A percentile compares a stretch with the other conserved stretches of the same genome.
Conservation (phyloP, 2,113 vertebrate species). For the Emydocephalus ijimae region DNA sequence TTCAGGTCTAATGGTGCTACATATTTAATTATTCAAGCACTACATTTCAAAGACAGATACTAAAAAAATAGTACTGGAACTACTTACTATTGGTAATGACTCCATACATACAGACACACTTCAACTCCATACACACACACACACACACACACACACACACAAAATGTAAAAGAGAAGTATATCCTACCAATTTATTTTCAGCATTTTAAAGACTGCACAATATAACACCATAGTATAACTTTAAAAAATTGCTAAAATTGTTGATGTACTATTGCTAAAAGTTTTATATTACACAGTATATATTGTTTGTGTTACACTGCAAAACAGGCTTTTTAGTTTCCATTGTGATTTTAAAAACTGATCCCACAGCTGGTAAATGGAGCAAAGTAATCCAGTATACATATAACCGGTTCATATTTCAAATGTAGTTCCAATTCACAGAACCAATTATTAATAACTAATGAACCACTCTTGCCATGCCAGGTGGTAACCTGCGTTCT, state of each 20-base stretch:
- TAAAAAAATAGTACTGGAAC: conserved; percentile 51
- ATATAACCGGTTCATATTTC: background rate
- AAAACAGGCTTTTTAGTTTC: background rate
- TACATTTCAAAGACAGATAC: conserved; percentile 37
- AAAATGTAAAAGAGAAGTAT: conserved; percentile 45
- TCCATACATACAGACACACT: background rate
- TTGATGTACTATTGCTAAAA: background rate
- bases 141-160: too few species aligned
- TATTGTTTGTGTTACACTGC: background rate
- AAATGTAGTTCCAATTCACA: background rate
- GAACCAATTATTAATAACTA: background rate
- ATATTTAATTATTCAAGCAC: conserved; percentile 39
- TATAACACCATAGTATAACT: background rate
- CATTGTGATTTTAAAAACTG: background rate
- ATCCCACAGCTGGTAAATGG: background rate
- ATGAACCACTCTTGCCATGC: background rate
- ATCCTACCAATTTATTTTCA: conserved; percentile 47
- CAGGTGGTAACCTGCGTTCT: background rate
- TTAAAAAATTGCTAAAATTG: background rate
- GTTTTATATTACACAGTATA: background rate
- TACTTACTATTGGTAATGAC: conserved; percentile 54
- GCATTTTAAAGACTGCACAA: conserved; percentile 37
- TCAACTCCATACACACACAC: too few species aligned
- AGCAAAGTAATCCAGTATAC: background rate
- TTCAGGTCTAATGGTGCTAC: background rate